A percentile compares a stretch with the other conserved stretches of the same genome.
Conservation (phyloP, 2,113 vertebrate genomes). For the Spea bombifrons region DNA sequence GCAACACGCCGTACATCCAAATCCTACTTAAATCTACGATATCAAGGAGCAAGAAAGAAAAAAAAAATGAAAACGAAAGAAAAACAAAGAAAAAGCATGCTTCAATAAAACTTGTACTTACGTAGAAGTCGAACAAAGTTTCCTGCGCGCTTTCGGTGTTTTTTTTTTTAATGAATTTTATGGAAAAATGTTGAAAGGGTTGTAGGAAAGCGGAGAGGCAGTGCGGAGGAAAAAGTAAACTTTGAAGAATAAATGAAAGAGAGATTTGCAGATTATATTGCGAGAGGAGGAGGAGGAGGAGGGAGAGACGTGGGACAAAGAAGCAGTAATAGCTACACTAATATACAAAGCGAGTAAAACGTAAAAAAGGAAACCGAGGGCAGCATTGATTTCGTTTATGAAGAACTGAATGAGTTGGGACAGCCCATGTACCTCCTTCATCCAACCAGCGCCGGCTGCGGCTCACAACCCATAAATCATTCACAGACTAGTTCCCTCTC, state of each 20-base stretch:
- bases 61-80: no score
- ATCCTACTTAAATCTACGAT: no score
- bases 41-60: no score
- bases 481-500: slow-evolving; percentile 13
- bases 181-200: background rate
- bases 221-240: background rate
- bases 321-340: background rate
- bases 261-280: background rate
- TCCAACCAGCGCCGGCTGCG: slow-evolving; percentile 32
- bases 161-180: background rate
- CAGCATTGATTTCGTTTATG: slow-evolving; percentile 25
- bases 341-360: background rate
- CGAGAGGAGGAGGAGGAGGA: background rate
- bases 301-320: slow-evolving; percentile 22
- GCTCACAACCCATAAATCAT: slow-evolving; percentile 23
- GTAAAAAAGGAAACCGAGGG: slow-evolving; percentile 16
- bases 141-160: background rate
- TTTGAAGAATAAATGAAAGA: background rate
- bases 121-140: background rate
- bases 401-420: slow-evolving; percentile 41
- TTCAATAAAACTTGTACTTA: slow-evolving; percentile 10
- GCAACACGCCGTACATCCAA: no score
- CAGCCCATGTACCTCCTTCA: slow-evolving; percentile 2
- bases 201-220: background rate
- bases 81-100: background rate